These are phyloP conservation scores for Platygyra sinensis DNA, from an alignment of 64 coral and sea anemone genomes.

Conservation along the genomic window DNA sequence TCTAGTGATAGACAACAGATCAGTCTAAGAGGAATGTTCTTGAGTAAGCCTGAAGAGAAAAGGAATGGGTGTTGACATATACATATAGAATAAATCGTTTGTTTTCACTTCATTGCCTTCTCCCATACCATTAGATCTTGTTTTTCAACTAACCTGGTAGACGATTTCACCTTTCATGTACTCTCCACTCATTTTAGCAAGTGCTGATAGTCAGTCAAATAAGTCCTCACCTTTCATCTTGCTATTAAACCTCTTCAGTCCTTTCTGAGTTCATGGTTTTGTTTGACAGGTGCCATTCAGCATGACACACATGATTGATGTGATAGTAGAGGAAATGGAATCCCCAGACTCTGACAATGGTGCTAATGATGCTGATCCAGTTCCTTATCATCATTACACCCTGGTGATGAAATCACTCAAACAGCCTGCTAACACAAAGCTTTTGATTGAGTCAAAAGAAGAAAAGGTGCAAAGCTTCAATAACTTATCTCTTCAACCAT, in stretches of 20 bases:
- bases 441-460: conserved; percentile 81
- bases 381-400: conserved; percentile 72
- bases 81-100: no score
- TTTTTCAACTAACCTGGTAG: no score
- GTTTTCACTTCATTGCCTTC: no score
- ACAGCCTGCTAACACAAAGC: conserved; percentile 69
- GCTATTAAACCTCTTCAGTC: neutral
- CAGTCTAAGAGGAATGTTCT: no score
- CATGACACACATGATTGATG: conserved; percentile 73
- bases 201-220: no score
- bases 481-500: neutral
- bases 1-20: no score
- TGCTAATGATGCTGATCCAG: neutral
- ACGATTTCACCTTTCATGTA: no score
- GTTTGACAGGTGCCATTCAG: conserved; percentile 81
- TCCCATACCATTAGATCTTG: no score
- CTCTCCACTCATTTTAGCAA: no score
- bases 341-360: conserved; percentile 73
- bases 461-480: conserved; percentile 47
- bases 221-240: no score
- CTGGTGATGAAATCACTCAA: conserved; percentile 74
- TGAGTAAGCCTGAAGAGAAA: no score
- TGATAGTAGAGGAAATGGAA: conserved; percentile 82
- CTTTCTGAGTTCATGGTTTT: neutral
- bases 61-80: no score